Percentiles rank a stretch among this genome's conserved stretches.
phyloP scores from a whole-genome alignment of 2,888 invertebrate species.

The Yponomeuta cagnagella region DNA sequence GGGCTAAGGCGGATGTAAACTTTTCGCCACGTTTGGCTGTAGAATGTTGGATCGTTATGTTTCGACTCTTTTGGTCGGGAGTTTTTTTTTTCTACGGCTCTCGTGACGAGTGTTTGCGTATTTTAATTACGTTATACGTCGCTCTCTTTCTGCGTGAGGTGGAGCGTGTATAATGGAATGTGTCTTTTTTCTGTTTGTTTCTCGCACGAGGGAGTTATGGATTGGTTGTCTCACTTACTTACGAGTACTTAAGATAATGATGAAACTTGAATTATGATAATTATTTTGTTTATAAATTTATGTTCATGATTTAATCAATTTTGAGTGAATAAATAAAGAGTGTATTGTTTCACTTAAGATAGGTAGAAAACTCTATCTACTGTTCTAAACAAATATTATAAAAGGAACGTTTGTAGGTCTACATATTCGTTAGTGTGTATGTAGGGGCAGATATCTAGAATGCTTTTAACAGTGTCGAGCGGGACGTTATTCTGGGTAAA shows the following conservation, averaged over 20 bases:
- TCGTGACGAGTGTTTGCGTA: background rate
- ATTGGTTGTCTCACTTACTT: background rate
- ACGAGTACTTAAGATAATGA: background rate
- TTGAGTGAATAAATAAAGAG: no score
- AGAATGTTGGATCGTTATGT: background rate
- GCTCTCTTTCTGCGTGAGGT: background rate
- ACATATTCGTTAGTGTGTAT: no score
- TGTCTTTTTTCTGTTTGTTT: background rate
- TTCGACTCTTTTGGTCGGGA: background rate
- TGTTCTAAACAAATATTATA: no score
- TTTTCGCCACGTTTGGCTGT: background rate
- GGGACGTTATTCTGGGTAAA: no score
- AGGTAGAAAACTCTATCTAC: no score
- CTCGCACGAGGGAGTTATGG: background rate
- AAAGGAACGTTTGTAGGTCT: no score
- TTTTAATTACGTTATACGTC: background rate
- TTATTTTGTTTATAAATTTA: no score
- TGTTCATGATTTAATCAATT: no score
- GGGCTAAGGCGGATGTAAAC: background rate
- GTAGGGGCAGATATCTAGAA: no score
- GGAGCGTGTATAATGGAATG: background rate
- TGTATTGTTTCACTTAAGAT: no score
- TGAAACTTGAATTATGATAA: no score
- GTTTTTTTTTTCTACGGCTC: background rate
- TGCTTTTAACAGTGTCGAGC: no score